A percentile compares a stretch with the other conserved stretches of the same genome.
Evolutionary conservation across 2,797 vertebrate species (phyloP).

Genomic region (Brotula barbata): DNA sequence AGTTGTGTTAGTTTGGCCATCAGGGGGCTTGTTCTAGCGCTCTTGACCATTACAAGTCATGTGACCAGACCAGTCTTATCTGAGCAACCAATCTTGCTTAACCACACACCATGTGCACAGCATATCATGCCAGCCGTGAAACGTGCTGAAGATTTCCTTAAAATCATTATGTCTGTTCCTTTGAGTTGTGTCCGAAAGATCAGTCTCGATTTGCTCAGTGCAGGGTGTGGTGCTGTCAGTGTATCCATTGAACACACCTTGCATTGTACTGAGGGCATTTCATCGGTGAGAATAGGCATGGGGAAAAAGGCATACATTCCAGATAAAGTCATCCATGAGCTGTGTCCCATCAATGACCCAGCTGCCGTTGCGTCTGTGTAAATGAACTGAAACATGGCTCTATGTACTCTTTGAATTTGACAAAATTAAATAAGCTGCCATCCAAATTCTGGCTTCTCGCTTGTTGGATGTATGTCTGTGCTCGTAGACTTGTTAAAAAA

Average conservation of each 20-base stretch:
- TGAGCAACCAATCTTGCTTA: constrained; percentile 27
- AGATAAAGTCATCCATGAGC: too few species aligned
- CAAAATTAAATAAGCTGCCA: too few species aligned
- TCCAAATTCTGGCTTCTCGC: too few species aligned
- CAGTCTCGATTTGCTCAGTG: neutral
- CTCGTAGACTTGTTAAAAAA: too few species aligned
- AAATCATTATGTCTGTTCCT: constrained; percentile 19
- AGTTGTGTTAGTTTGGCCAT: neutral
- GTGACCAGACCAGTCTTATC: neutral
- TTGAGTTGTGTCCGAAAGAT: too few species aligned
- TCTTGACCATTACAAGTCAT: too few species aligned
- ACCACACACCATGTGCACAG: neutral
- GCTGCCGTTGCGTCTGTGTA: too few species aligned
- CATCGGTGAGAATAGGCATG: neutral
- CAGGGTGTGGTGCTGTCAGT: constrained; percentile 6
- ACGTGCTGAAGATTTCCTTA: neutral
- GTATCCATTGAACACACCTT: constrained; percentile 18
- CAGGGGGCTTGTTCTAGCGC: too few species aligned
- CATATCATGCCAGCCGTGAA: constrained; percentile 4
- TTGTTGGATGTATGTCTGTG: constrained; percentile 8
- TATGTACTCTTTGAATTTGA: too few species aligned
- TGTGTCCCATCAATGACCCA: too few species aligned
- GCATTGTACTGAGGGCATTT: neutral
- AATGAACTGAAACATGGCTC: too few species aligned
- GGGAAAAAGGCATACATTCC: neutral